Conservation (phyloP, 1,140 invertebrate genomes). For the Musca domestica region DNA sequence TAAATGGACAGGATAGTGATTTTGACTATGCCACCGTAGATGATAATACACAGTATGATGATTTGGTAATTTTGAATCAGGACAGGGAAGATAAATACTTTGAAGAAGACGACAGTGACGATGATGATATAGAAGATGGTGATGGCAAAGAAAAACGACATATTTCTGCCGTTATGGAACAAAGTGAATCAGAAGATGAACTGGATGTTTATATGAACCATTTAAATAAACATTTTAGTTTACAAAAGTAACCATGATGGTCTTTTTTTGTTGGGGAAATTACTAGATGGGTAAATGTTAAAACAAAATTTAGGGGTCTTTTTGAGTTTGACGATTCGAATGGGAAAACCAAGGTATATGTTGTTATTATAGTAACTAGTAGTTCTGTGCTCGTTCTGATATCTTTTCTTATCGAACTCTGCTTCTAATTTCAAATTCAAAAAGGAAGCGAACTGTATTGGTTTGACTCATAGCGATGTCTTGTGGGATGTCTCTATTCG, state of each 20-base stretch:
- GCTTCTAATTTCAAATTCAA: too few relatives aligned
- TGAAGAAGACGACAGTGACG: conserved; percentile 71
- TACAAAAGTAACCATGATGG: not conserved
- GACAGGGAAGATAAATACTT: conserved; percentile 90
- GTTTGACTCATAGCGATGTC: too few relatives aligned
- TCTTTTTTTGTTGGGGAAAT: not conserved
- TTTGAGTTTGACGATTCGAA: too few relatives aligned
- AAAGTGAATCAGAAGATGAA: conserved; percentile 61
- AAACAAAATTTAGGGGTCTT: not conserved
- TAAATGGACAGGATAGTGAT: conserved; percentile 77
- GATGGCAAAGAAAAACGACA: conserved; percentile 30
- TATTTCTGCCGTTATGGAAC: not conserved
- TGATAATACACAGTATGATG: conserved; percentile 76
- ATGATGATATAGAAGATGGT: conserved; percentile 55
- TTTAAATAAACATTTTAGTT: conserved; percentile 55
- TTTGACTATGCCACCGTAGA: conserved; percentile 76
- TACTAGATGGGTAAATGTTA: not conserved
- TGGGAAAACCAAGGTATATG: too few relatives aligned
- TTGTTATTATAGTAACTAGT: too few relatives aligned
- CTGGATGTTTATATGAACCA: conserved; percentile 72
- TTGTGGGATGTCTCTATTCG: too few relatives aligned
- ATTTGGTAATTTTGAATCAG: conserved; percentile 64
- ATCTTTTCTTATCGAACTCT: too few relatives aligned
- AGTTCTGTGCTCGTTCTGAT: too few relatives aligned
- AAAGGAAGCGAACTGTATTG: too few relatives aligned